Evolutionary conservation across 1,140 invertebrate genomes (phyloP).

Genomic region (Dolichoris vasculosae): DNA sequence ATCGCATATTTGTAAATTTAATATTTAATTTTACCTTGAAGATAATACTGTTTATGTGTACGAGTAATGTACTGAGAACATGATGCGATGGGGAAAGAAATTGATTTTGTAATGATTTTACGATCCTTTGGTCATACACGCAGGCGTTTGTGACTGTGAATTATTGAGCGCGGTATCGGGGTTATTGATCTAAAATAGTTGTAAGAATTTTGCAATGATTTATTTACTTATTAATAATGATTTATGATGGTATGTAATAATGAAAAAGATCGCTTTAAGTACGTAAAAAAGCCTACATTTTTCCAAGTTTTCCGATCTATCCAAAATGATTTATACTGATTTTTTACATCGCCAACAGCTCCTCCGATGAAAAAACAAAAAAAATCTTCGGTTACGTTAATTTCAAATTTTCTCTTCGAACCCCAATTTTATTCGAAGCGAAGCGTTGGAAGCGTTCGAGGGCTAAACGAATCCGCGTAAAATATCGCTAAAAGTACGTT

Average conservation of each 20-base stretch:
- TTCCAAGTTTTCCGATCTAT: background rate
- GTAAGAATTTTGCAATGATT: slow-evolving; percentile 41
- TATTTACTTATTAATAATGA: slow-evolving; percentile 47
- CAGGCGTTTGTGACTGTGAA: slow-evolving; percentile 10
- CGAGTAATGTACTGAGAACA: background rate
- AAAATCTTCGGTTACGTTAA: too few relatives aligned
- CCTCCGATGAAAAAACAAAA: too few relatives aligned
- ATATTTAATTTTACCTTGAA: background rate
- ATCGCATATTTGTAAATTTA: background rate
- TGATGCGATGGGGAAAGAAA: slow-evolving; percentile 25
- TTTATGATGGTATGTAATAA: slow-evolving; percentile 32
- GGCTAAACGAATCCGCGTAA: too few relatives aligned
- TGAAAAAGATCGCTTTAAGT: background rate
- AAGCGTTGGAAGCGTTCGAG: too few relatives aligned
- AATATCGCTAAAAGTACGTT: background rate
- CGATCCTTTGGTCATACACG: slow-evolving; percentile 1
- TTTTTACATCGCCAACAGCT: background rate
- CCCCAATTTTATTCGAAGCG: too few relatives aligned
- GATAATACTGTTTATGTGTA: background rate
- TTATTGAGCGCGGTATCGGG: slow-evolving; percentile 31
- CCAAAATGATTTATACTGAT: background rate
- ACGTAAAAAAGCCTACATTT: background rate
- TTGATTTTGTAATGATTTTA: slow-evolving; percentile 40
- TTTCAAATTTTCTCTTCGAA: too few relatives aligned
- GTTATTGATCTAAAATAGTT: slow-evolving; percentile 40